A percentile compares a stretch with the other conserved stretches of the same genome.
These are phyloP conservation scores for Lithodes maja DNA, from an alignment of 2,888 invertebrate species.

Conservation along the genomic window DNA sequence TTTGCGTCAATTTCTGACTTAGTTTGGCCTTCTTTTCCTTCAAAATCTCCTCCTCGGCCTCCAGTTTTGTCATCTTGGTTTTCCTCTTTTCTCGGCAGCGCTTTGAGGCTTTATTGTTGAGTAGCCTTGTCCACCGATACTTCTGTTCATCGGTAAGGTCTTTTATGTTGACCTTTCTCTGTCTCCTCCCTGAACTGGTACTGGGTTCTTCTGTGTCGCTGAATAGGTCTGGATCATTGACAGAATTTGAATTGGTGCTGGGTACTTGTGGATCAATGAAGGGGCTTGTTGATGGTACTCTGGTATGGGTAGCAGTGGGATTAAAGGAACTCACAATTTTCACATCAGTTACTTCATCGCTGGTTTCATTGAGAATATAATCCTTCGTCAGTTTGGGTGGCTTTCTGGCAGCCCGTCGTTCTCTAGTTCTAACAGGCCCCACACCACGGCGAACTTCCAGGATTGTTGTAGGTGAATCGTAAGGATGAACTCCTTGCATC, in stretches of 20 bases:
- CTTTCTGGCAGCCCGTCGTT: background rate
- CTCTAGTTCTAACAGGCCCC: no score
- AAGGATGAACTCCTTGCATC: no score
- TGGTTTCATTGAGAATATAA: background rate
- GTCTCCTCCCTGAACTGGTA: background rate
- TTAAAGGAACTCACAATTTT: no score
- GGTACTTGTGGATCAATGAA: no score
- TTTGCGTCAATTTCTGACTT: background rate
- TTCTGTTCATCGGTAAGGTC: background rate
- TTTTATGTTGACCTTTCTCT: background rate
- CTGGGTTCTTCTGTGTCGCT: background rate
- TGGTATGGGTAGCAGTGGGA: no score
- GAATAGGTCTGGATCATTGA: no score
- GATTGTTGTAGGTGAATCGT: no score
- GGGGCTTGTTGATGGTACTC: no score
- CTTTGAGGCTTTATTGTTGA: constrained; percentile 5
- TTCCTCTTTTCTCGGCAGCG: background rate
- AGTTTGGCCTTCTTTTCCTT: background rate
- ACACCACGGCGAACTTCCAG: no score
- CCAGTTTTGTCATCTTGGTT: background rate
- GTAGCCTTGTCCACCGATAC: background rate
- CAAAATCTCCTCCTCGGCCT: background rate
- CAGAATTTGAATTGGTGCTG: no score
- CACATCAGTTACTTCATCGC: no score
- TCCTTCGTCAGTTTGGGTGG: background rate